Evolutionary conservation across 2,888 invertebrate species (phyloP).

Genomic region (Cosmia pyralina): DNA sequence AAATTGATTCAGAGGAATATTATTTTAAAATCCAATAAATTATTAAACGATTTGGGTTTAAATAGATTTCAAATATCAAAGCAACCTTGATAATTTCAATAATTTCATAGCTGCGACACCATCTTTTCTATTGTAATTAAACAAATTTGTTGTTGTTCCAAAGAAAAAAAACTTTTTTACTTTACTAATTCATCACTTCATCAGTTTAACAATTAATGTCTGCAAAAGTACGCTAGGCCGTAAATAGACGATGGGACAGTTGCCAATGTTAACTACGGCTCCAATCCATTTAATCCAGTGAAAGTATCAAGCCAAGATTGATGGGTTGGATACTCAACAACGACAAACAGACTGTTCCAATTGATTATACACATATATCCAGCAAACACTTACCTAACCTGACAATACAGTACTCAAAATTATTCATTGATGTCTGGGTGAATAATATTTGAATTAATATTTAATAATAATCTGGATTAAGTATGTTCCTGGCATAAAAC

Average conservation of each 20-base stretch:
- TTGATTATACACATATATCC: slow-evolving; percentile 56
- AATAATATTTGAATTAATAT: slow-evolving; percentile 1
- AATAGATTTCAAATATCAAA: not conserved
- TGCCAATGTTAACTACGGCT: slow-evolving; percentile 67
- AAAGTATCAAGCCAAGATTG: slow-evolving; percentile 73
- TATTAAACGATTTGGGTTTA: not conserved
- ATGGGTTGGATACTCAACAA: slow-evolving; percentile 68
- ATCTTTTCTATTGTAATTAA: not conserved
- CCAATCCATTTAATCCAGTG: slow-evolving; percentile 73
- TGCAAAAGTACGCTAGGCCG: slow-evolving; percentile 30
- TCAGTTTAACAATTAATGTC: slow-evolving; percentile 22
- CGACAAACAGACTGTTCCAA: slow-evolving; percentile 59
- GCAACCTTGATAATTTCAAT: not conserved
- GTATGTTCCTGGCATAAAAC: not conserved
- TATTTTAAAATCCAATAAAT: slow-evolving; percentile 20
- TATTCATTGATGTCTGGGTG: slow-evolving; percentile 3
- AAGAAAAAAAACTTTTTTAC: not conserved
- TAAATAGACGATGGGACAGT: slow-evolving; percentile 56
- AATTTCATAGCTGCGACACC: not conserved
- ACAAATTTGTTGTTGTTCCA: not conserved
- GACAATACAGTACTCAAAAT: not conserved
- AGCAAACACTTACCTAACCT: slow-evolving; percentile 2
- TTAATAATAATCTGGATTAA: no score
- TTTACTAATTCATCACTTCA: not conserved
- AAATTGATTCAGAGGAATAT: slow-evolving; percentile 61